Base-by-base conservation (phyloP, 2,797 vertebrate species). In the Sciaenops ocellatus region DNA sequence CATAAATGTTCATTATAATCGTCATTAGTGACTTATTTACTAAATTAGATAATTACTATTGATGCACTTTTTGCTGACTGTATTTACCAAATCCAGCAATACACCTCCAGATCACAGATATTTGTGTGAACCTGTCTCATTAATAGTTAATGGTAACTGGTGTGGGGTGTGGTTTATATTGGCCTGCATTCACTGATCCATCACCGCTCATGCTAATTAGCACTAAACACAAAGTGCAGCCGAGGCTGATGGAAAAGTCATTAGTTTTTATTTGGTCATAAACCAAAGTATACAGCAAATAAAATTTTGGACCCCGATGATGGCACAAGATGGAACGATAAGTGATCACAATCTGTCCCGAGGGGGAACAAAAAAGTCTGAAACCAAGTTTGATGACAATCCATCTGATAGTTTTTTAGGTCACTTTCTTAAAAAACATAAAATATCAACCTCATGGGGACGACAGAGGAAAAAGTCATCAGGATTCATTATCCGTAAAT, bases 231-330 rank as follows among this genome's bases (percentile, higher is more conserved):
- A 16, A 1, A 42, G 34, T 68, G 7, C 22, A 44, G 38, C 41
- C 55, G 24, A 55, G 18, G 66, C 38, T 68, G 38, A 44, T 20
- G 34, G 38, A n/a, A 68, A 55, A 42, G 34, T 55, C 34, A 67
- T 41, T 52, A 54, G 5, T 26, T 67, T 41, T 52, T 18, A 26
- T 54, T 41, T 24, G 13, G 50, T 54, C 65, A 17, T 38, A 38
- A 38, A 38, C 46, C 46, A 48, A 48, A 18, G 46, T 18, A 48
- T 38, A 38, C 34, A 9, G 34, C 34, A 9, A 38, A 38, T 38
- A 38, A 38, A 38, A 38, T 9, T 38, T 2, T 38, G 34, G 34
- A 38, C 34, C 34, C 34, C 34, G 34, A 38, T 34, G 34, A 34
- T 34, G 34, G 34, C 34, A 9, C 34, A 34, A 8, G 34, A 8